A percentile compares a stretch with the other conserved stretches of the same genome.
These are phyloP conservation scores for Sinotaia quadrata DNA, from an alignment of 2,888 invertebrate genomes.

Conservation along the genomic window DNA sequence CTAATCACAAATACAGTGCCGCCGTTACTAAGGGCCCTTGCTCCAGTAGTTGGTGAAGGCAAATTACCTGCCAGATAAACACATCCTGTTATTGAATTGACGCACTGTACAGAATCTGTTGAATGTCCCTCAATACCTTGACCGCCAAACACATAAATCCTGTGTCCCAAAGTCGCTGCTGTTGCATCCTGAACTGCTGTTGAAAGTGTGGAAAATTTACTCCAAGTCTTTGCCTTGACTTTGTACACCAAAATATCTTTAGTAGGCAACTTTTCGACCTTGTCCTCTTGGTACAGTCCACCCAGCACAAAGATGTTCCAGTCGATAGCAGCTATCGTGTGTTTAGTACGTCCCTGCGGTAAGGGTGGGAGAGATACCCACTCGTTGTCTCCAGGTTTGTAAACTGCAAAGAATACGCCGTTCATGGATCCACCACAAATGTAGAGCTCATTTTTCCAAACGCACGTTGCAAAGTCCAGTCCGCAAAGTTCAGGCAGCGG, in stretches of 20 bases:
- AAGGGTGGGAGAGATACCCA: slow-evolving; percentile 12
- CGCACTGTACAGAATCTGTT: slow-evolving; percentile 18
- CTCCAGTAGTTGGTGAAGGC: not conserved
- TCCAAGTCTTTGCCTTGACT: slow-evolving; percentile 3
- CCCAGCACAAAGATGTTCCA: slow-evolving; percentile 18
- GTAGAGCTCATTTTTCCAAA: slow-evolving; percentile 21
- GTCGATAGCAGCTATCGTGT: slow-evolving; percentile 22
- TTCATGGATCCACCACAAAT: slow-evolving; percentile 13
- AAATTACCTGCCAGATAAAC: not conserved
- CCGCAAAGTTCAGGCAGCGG: slow-evolving; percentile 18
- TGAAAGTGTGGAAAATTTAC: not conserved
- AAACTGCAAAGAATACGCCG: slow-evolving; percentile 2
- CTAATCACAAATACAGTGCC: slow-evolving; percentile 4
- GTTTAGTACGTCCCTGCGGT: slow-evolving; percentile 8
- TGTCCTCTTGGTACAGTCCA: slow-evolving; percentile 1
- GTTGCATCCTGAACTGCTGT: slow-evolving; percentile 4
- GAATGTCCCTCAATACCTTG: not conserved
- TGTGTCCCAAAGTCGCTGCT: slow-evolving; percentile 9
- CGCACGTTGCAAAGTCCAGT: slow-evolving; percentile 24
- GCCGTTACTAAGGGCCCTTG: not conserved
- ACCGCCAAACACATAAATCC: slow-evolving; percentile 21
- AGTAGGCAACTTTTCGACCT: not conserved
- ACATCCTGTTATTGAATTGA: not conserved
- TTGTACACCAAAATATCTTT: slow-evolving; percentile 1
- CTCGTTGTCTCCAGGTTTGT: slow-evolving; percentile 16